Conservation (phyloP, 2,113 vertebrate genomes). For the Muntiacus reevesi region DNA sequence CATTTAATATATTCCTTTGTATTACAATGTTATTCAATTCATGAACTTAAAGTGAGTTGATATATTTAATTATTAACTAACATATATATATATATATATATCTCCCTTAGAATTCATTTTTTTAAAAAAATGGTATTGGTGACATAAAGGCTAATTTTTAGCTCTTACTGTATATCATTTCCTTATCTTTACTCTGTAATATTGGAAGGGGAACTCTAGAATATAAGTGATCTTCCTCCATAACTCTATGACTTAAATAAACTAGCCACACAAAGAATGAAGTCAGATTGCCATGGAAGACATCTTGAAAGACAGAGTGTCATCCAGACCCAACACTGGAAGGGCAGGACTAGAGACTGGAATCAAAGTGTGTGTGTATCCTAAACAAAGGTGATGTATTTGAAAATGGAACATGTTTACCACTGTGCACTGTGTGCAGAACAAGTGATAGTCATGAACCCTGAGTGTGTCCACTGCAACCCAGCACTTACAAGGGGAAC, state of each 20-base stretch:
- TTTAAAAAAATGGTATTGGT: background rate
- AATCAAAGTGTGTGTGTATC: background rate
- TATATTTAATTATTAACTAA: background rate
- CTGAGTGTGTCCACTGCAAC: background rate
- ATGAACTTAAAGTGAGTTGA: background rate
- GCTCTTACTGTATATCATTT: background rate
- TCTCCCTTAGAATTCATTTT: background rate
- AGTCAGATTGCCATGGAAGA: background rate
- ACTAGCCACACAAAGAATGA: background rate
- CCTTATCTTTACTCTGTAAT: background rate
- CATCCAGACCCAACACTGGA: too few species aligned
- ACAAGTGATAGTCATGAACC: too few species aligned
- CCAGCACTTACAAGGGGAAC: background rate
- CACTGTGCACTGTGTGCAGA: accelerated
- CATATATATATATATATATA: background rate
- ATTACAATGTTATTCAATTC: background rate
- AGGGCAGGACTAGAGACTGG: background rate
- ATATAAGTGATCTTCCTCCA: background rate
- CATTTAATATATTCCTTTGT: background rate
- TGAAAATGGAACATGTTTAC: too few species aligned
- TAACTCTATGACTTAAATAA: background rate
- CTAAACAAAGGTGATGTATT: background rate
- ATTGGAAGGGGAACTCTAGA: background rate
- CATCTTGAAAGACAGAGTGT: background rate
- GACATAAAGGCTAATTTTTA: background rate